phyloP scores from a whole-genome alignment of 2,797 vertebrate species.

The Sitta carolinensis region DNA sequence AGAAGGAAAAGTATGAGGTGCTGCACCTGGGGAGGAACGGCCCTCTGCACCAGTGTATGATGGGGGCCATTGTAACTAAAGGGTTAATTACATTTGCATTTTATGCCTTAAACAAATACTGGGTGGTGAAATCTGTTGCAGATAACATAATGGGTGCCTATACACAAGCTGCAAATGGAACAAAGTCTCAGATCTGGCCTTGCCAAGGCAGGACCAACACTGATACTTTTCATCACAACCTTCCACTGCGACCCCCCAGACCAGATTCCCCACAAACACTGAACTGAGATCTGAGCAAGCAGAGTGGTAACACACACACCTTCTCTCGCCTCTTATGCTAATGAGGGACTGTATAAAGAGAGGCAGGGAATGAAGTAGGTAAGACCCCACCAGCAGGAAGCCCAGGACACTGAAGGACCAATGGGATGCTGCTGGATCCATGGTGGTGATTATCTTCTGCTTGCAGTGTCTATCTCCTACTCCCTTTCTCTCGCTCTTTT shows the following conservation, averaged over 20 bases:
- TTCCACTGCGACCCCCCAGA: rapidly evolving
- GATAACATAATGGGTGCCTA: neutral
- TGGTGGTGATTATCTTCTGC: neutral
- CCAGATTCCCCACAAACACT: rapidly evolving
- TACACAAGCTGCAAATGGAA: neutral
- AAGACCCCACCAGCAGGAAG: neutral
- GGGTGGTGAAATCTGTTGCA: neutral
- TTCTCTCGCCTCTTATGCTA: rapidly evolving
- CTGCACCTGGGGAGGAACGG: neutral
- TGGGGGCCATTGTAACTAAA: neutral
- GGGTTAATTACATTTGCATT: neutral
- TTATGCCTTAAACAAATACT: neutral
- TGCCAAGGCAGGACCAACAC: neutral
- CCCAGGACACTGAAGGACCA: neutral
- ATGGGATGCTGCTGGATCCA: neutral
- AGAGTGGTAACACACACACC: neutral
- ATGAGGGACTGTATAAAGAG: neutral
- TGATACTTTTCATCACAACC: neutral
- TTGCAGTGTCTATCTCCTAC: neutral
- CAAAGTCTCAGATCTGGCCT: neutral
- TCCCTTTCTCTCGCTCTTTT: neutral
- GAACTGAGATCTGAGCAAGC: rapidly evolving
- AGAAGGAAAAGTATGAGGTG: neutral
- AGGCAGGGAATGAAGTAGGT: neutral
- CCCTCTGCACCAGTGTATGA: neutral